Conservation (phyloP, 2,113 vertebrate species). For the Lepisosteus oculatus region DNA sequence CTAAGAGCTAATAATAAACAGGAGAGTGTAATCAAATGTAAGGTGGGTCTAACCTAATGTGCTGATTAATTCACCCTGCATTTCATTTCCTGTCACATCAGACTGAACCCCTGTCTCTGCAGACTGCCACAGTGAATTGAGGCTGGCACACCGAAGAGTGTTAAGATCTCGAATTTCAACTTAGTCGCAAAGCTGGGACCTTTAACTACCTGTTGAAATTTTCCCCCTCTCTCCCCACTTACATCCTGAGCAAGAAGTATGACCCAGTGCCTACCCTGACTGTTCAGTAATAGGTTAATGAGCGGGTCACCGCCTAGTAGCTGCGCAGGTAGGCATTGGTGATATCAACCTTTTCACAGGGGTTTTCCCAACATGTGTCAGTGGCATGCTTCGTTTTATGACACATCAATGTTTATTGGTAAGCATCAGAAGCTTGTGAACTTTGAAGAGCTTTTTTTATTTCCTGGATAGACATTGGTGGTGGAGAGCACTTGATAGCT, state of each 20-base stretch:
- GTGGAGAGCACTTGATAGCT: too few species aligned
- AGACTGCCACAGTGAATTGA: too few species aligned
- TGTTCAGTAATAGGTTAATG: neutral
- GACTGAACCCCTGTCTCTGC: too few species aligned
- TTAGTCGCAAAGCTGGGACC: neutral
- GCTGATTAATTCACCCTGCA: too few species aligned
- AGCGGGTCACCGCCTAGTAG: neutral
- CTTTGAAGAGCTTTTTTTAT: neutral
- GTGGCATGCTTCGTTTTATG: neutral
- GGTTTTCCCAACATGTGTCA: neutral
- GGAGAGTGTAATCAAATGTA: too few species aligned
- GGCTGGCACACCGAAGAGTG: neutral
- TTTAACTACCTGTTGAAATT: neutral
- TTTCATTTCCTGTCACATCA: too few species aligned
- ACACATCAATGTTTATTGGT: neutral
- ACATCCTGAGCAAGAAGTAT: neutral
- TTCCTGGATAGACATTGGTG: neutral
- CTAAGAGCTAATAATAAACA: too few species aligned
- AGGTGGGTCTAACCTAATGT: too few species aligned
- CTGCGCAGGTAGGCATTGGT: neutral
- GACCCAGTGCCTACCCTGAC: too few species aligned
- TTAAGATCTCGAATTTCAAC: neutral
- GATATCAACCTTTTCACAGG: neutral
- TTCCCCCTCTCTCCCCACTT: neutral
- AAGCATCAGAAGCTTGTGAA: neutral